phyloP scores from a whole-genome alignment of 2,888 invertebrate genomes.

The Chydorus sphaericus region DNA sequence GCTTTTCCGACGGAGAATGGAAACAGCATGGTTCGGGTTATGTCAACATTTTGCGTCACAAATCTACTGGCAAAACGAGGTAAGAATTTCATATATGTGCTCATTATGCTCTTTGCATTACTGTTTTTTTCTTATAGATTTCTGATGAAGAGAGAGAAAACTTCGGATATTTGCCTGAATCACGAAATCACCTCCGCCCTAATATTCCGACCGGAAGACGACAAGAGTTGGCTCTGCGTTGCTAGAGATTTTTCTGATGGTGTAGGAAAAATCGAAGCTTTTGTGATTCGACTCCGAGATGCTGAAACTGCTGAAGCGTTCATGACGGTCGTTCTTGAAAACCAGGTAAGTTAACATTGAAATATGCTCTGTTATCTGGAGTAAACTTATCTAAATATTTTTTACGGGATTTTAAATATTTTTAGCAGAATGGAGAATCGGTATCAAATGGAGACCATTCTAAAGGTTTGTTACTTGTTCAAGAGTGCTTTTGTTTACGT shows the following conservation, averaged over 20 bases:
- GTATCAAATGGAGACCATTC: too few relatives aligned
- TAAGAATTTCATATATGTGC: slow-evolving; percentile 8
- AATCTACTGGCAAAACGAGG: slow-evolving; percentile 48
- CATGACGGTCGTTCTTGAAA: slow-evolving; percentile 49
- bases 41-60: slow-evolving; percentile 62
- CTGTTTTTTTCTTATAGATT: slow-evolving; percentile 39
- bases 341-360: slow-evolving; percentile 36
- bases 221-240: slow-evolving; percentile 69
- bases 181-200: slow-evolving; percentile 51
- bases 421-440: too few relatives aligned
- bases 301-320: slow-evolving; percentile 60
- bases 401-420: too few relatives aligned
- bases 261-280: slow-evolving; percentile 52
- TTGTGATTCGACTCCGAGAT: slow-evolving; percentile 68
- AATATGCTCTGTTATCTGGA: too few relatives aligned
- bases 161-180: slow-evolving; percentile 75
- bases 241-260: slow-evolving; percentile 79
- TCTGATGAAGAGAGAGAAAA: slow-evolving; percentile 82
- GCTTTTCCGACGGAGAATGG: slow-evolving; percentile 69
- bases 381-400: too few relatives aligned
- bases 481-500: too few relatives aligned
- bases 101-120: not conserved
- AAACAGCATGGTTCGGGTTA: slow-evolving; percentile 86
- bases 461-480: too few relatives aligned
- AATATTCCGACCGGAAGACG: slow-evolving; percentile 58